A percentile compares a stretch with the other conserved stretches of the same genome.
Conservation (phyloP, 2,113 vertebrate genomes). For the Podilymbus podiceps region DNA sequence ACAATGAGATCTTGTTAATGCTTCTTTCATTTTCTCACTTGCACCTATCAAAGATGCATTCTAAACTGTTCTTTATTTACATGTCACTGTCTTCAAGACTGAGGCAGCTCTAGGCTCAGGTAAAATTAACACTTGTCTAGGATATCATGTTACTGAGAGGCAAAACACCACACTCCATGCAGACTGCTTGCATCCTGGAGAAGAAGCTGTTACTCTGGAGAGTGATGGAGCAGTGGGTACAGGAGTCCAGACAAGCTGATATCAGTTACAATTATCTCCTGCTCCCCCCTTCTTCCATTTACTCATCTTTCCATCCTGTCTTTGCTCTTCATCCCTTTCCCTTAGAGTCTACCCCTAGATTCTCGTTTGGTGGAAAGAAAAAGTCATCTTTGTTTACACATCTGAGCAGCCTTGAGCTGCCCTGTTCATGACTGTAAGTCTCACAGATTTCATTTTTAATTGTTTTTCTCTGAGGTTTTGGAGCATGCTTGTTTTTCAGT, state of each 20-base stretch:
- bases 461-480: neutral
- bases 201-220: neutral
- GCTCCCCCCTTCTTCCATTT: neutral
- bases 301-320: neutral
- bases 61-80: neutral
- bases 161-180: neutral
- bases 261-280: neutral
- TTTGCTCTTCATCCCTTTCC: neutral
- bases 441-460: neutral
- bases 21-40: neutral
- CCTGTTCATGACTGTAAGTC: neutral
- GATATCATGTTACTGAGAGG: neutral
- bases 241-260: neutral
- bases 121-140: neutral
- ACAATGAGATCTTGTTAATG: neutral
- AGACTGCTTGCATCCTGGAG: neutral
- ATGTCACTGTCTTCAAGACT: neutral
- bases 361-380: neutral
- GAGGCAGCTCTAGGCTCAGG: neutral
- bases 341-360: neutral
- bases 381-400: neutral
- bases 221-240: neutral
- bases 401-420: neutral
- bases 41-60: neutral
- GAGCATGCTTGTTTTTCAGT: neutral